Conservation (phyloP, 1,140 invertebrate genomes). For the Drosophila sucinea region DNA sequence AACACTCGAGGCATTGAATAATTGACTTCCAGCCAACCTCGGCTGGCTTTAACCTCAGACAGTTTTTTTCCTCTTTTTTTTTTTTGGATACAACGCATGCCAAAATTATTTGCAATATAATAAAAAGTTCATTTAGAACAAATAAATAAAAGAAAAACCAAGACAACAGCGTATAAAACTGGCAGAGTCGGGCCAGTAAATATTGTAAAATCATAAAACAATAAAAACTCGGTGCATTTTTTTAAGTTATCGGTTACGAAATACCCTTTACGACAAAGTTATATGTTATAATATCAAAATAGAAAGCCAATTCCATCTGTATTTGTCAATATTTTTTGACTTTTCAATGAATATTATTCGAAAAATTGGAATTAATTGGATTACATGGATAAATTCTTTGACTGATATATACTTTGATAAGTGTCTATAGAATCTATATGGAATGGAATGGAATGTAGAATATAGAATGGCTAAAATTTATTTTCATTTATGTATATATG, state of each 20-base stretch:
- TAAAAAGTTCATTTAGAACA: constrained; percentile 66
- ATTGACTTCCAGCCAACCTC: constrained; percentile 22
- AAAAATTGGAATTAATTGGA: too few species aligned
- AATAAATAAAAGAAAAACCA: constrained; percentile 58
- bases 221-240: not conserved
- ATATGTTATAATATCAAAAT: too few species aligned
- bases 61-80: too few species aligned
- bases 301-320: too few species aligned
- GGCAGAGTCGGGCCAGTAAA: constrained; percentile 13
- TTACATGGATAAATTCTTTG: too few species aligned
- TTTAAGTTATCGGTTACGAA: not conserved
- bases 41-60: constrained; percentile 14
- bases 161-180: not conserved
- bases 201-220: constrained; percentile 24
- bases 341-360: too few species aligned
- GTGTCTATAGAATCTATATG: too few species aligned
- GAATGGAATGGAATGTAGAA: too few species aligned
- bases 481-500: too few species aligned
- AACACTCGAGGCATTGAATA: constrained; percentile 9
- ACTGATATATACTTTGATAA: too few species aligned
- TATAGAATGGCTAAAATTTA: too few species aligned
- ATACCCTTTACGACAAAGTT: not conserved
- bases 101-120: constrained; percentile 48
- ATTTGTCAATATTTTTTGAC: too few species aligned
- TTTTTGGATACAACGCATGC: constrained; percentile 45